Evolutionary conservation across 2,888 invertebrate genomes (phyloP).

Genomic region (Sinhomidia bicolor): DNA sequence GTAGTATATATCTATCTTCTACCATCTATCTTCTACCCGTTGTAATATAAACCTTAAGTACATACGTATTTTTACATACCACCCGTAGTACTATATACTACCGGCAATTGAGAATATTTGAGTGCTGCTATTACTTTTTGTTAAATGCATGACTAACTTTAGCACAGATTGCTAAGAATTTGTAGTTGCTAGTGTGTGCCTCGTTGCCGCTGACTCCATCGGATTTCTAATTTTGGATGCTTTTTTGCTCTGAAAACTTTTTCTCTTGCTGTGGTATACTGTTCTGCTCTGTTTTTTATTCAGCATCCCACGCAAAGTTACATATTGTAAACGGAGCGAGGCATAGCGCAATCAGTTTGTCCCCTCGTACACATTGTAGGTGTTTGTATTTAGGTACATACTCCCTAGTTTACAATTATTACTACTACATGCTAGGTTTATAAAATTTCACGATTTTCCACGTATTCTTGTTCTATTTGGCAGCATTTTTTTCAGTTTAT

Average conservation of each 20-base stretch:
- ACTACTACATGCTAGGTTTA: constrained; percentile 13
- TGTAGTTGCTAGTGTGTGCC: background rate
- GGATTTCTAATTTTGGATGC: constrained; percentile 24
- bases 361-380: background rate
- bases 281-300: background rate
- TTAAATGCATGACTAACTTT: background rate
- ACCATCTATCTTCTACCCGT: no score
- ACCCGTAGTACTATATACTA: no score
- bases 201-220: background rate
- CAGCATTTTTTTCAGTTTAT: background rate
- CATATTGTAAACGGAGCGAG: background rate
- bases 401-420: background rate
- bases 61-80: background rate
- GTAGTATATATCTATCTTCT: background rate
- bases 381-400: background rate
- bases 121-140: background rate
- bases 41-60: no score
- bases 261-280: background rate
- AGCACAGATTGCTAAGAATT: background rate
- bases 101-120: no score
- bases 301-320: constrained; percentile 29
- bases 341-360: background rate
- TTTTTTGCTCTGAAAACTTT: background rate
- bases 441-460: background rate
- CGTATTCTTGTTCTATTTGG: background rate